These are phyloP conservation scores for Onychomys leucogaster DNA, from an alignment of 2,797 vertebrate species.

Conservation along the genomic window DNA sequence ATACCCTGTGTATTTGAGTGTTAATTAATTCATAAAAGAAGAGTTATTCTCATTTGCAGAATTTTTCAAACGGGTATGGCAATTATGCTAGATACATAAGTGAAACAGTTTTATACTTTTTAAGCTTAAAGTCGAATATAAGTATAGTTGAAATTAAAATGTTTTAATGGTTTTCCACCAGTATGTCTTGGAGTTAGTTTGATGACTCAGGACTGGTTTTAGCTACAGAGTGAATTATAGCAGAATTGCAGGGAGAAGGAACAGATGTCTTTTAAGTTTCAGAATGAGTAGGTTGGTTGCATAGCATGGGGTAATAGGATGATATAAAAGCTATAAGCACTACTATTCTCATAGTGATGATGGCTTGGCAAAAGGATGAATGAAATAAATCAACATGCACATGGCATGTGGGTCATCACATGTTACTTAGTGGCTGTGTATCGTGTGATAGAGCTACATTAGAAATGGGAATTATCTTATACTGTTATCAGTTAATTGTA, in stretches of 20 bases:
- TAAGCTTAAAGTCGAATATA: conserved; percentile 65
- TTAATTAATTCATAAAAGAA: conserved; percentile 76
- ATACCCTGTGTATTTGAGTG: conserved; percentile 62
- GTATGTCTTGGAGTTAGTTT: conserved; percentile 75
- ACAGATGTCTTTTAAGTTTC: conserved; percentile 77
- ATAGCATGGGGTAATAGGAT: conserved; percentile 68
- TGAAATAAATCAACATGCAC: conserved; percentile 25
- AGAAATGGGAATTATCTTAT: background rate
- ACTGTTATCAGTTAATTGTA: background rate
- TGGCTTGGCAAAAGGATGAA: conserved; percentile 68
- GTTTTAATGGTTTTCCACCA: conserved; percentile 72
- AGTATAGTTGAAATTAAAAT: conserved; percentile 70
- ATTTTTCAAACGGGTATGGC: conserved; percentile 59
- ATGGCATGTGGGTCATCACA: background rate
- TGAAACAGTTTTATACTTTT: conserved; percentile 74
- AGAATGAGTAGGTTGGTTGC: conserved; percentile 69
- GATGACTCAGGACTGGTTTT: conserved; percentile 76
- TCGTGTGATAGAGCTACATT: accelerated
- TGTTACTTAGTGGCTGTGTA: background rate
- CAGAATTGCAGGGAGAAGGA: conserved; percentile 65
- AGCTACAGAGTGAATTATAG: conserved; percentile 69
- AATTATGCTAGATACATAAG: conserved; percentile 76
- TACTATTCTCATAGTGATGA: background rate
- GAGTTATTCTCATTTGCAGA: conserved; percentile 66
- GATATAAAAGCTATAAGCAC: conserved; percentile 50